phyloP scores from a whole-genome alignment of 2,797 vertebrate species.

The Bradypus variegatus region DNA sequence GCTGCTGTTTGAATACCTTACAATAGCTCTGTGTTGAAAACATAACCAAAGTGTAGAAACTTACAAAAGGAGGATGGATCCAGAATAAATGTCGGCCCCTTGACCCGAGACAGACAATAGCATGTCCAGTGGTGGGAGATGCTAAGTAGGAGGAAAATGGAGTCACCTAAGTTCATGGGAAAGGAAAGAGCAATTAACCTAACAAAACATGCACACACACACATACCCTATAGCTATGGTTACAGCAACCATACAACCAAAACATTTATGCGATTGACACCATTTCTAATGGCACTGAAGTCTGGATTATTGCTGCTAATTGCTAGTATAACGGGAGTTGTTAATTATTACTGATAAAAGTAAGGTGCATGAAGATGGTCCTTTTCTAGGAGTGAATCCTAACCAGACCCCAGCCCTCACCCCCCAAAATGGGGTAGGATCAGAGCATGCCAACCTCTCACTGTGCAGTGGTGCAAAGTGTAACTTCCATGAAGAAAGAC shows the following conservation, averaged over 20 bases:
- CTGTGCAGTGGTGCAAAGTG: not conserved
- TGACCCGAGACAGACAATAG: not conserved
- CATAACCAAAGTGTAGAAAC: not conserved
- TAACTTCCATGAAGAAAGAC: conserved; percentile 52
- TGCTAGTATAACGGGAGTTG: not conserved
- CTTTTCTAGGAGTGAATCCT: not conserved
- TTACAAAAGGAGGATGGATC: not conserved
- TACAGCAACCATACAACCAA: not conserved
- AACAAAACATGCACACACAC: not conserved
- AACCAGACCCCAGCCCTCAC: not conserved
- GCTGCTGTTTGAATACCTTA: not conserved
- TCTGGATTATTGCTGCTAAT: not conserved
- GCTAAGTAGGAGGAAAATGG: conserved; percentile 58
- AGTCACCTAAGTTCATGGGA: conserved; percentile 74
- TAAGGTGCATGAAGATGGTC: not conserved
- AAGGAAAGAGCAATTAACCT: conserved; percentile 36
- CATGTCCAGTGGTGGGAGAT: conserved; percentile 56
- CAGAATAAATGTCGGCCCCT: conserved; percentile 43
- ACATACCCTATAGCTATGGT: not conserved
- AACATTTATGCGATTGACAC: not conserved
- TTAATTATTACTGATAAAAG: conserved; percentile 1
- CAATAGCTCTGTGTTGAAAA: not conserved
- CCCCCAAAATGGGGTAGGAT: not conserved
- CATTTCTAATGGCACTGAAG: not conserved
- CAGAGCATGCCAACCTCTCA: not conserved